Evolutionary conservation across 2,888 invertebrate genomes (phyloP), one percentile per base, ranked within the genome.

Genomic region (Rhingia rostrata): DNA sequence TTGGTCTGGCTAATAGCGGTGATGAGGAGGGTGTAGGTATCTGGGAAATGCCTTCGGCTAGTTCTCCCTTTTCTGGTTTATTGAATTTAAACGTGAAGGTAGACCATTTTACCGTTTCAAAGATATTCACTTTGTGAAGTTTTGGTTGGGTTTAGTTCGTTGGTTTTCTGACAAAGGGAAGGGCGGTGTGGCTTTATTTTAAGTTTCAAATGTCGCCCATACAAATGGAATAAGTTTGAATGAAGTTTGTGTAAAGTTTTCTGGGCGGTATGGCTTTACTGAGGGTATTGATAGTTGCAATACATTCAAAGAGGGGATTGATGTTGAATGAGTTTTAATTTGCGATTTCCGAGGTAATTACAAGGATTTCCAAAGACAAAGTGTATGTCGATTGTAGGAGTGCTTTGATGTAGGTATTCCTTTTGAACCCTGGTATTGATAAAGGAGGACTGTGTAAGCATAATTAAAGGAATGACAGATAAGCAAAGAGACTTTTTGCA

Each of bases 41-140:
- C 53, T 45, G 5, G 35, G 53, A 39, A 47, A 39, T 47, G 56
- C 66, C 49, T 30, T 12, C 12, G 74, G 66, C 66, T 49, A 66
- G 39, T 66, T 14, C 47, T 9, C 41, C 9, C 4, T 22, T 43
- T 49, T 54, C 12, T 32, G 12, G 37, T 58, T 66, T 74, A 74
- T 74, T 74, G 66, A 74, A 74, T 66, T 39, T 66, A 58, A 74
- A 47, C 39, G 45, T 74, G 39, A 74, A 74, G 66, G 64, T 74
- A 74, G 49, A 74, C 58, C 58, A 51, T 58, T 74, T 58, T 32
- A 14, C 35, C 33, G 22, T 54, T 66, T 64, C 58, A 35, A 74
- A 66, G 66, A 74, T n/a, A n/a, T 58, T 74, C 64, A 51, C 66
- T 74, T 74, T 74, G 54, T 32, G 41, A 14, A 56, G 39, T 39